Evolutionary conservation across 2,113 vertebrate genomes (phyloP).

Genomic region (Ptilorrhoa leucosticta): DNA sequence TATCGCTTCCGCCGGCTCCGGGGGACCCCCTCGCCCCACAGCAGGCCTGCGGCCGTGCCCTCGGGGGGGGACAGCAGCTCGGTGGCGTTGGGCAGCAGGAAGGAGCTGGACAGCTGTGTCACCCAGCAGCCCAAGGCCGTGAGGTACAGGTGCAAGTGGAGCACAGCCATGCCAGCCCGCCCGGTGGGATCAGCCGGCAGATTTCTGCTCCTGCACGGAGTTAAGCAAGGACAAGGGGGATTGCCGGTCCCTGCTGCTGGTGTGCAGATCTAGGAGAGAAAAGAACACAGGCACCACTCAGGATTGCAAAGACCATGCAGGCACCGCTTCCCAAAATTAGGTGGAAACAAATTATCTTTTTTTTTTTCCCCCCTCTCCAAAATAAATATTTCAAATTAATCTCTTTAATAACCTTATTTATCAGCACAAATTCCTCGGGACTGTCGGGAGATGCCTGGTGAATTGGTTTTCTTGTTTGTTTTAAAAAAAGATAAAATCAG

Average conservation of each 20-base stretch:
- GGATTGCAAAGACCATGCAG: not conserved
- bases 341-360: not conserved
- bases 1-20: conserved; percentile 65
- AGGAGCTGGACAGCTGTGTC: conserved; percentile 35
- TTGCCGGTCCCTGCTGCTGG: not conserved
- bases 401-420: not conserved
- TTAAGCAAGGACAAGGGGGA: not conserved
- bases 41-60: not conserved
- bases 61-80: not conserved
- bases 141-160: conserved; percentile 67
- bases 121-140: conserved; percentile 75
- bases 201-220: not conserved
- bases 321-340: not conserved
- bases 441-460: not conserved
- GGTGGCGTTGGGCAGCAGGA: conserved; percentile 59
- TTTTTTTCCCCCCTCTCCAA: not conserved
- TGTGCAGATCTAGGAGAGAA: not conserved
- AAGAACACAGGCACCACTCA: not conserved
- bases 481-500: not conserved
- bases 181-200: fast-evolving
- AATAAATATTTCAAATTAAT: not conserved
- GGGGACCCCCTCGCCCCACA: conserved; percentile 10
- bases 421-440: not conserved
- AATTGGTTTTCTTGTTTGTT: not conserved
- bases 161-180: conserved; percentile 61